A percentile compares a stretch with the other conserved stretches of the same genome.
Conservation (phyloP, 2,888 invertebrate genomes). For the Nymphalis c-album region DNA sequence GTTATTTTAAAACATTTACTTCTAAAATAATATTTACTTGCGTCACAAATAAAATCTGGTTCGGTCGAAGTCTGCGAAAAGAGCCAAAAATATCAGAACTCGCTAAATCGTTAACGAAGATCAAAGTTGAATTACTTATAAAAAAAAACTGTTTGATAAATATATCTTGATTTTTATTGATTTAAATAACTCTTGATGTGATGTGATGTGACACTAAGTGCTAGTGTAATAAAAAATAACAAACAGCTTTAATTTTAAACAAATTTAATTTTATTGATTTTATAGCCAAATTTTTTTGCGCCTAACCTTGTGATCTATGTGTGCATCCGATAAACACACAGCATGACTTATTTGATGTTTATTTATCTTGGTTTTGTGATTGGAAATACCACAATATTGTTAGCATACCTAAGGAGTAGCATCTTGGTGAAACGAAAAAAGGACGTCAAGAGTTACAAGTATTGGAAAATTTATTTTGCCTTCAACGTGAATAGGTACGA, state of each 20-base stretch:
- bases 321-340: no score
- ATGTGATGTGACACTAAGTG: no score
- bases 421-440: no score
- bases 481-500: no score
- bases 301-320: no score
- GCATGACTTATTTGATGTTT: no score
- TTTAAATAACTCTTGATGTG: not conserved
- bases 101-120: slow-evolving; percentile 13
- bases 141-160: slow-evolving; percentile 2
- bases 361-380: not conserved
- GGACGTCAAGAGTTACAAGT: no score
- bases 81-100: not conserved
- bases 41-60: not conserved
- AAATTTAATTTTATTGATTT: not conserved
- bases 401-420: not conserved
- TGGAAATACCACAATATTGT: not conserved
- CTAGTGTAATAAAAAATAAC: not conserved
- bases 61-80: not conserved
- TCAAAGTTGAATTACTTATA: slow-evolving; percentile 11
- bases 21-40: not conserved
- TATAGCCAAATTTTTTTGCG: no score
- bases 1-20: slow-evolving; percentile 7
- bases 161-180: slow-evolving; percentile 2
- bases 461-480: no score
- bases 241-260: not conserved